Evolutionary conservation across 1,140 invertebrate genomes (phyloP).

Genomic region (Atta texana): DNA sequence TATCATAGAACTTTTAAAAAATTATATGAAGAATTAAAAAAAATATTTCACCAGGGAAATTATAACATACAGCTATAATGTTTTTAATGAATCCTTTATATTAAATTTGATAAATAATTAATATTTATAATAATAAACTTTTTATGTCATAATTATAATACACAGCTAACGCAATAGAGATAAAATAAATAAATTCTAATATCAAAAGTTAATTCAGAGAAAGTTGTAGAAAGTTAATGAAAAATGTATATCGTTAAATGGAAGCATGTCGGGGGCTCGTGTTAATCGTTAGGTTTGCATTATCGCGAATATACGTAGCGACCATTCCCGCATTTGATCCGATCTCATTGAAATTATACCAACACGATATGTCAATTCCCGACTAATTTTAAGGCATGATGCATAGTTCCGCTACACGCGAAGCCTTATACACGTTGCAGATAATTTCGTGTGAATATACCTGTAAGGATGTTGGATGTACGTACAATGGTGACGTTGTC

Average conservation of each 20-base stretch:
- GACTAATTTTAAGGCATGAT: not conserved
- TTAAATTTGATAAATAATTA: too few species aligned
- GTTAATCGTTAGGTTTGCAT: not conserved
- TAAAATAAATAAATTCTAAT: not conserved
- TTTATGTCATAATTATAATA: not conserved
- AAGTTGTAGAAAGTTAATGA: not conserved
- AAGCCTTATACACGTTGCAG: constrained; percentile 11
- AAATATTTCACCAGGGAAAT: too few species aligned
- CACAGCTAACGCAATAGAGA: not conserved
- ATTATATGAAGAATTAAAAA: too few species aligned
- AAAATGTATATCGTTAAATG: not conserved
- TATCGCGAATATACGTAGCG: not conserved
- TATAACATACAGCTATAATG: too few species aligned
- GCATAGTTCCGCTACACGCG: not conserved
- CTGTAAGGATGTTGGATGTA: not conserved
- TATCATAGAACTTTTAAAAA: too few species aligned
- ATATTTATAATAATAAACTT: too few species aligned
- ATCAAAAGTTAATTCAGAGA: not conserved
- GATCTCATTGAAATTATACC: constrained; percentile 28
- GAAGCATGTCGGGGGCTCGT: not conserved
- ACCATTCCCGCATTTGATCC: not conserved
- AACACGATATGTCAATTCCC: not conserved
- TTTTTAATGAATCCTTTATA: too few species aligned
- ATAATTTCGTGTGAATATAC: constrained; percentile 38
- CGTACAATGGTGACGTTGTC: not conserved